These are phyloP conservation scores for Pygoscelis antarcticus DNA, from an alignment of 2,113 vertebrate species.

Conservation along the genomic window DNA sequence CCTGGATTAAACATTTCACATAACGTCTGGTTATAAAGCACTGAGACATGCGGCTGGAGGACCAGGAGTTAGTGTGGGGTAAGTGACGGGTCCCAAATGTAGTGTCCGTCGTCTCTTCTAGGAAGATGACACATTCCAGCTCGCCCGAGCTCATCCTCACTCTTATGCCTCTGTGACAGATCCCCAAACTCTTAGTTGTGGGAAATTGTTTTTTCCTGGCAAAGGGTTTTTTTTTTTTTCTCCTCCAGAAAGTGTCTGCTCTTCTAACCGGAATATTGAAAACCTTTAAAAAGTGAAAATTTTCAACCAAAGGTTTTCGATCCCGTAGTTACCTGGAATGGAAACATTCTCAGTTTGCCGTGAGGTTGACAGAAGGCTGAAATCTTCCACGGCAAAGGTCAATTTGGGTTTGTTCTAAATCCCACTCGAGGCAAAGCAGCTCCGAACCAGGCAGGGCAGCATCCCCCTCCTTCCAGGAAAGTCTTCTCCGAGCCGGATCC, in stretches of 20 bases:
- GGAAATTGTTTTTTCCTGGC: not conserved
- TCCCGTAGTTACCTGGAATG: not conserved
- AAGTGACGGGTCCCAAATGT: not conserved
- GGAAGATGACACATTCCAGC: not conserved
- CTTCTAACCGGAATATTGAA: not conserved
- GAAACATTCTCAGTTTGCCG: not conserved
- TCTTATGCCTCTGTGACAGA: rapidly evolving
- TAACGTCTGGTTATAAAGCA: not conserved
- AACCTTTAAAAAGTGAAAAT: not conserved
- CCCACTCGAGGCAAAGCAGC: not conserved
- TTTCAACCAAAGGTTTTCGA: not conserved
- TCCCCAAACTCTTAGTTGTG: not conserved
- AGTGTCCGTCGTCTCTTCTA: not conserved
- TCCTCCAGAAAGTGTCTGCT: not conserved
- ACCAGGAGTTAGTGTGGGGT: not conserved
- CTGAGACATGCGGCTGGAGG: not conserved
- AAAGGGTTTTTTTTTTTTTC: not conserved
- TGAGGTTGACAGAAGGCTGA: not conserved
- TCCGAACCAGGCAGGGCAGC: rapidly evolving
- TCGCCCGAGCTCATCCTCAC: not conserved
- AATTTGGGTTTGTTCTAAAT: not conserved
- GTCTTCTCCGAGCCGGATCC: not conserved
- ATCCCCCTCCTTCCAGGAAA: not conserved
- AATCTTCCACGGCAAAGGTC: not conserved
- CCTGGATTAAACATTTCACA: not conserved